A percentile compares a stretch with the other conserved stretches of the same genome.
phyloP scores from a whole-genome alignment of 2,797 vertebrate species.

The Oreochromis grahami region DNA sequence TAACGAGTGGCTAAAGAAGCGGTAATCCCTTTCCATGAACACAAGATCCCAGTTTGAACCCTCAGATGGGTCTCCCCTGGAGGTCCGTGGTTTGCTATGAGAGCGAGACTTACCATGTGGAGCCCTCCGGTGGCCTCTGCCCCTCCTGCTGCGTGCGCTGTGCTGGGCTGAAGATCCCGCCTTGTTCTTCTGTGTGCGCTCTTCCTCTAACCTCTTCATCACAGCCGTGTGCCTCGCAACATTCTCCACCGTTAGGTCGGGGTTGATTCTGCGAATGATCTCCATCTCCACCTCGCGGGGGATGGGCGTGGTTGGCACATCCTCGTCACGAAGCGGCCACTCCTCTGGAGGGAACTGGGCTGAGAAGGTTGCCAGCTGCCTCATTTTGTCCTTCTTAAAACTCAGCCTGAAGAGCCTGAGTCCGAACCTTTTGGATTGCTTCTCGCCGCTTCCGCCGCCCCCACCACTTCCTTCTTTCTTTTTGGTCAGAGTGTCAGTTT shows the following conservation, averaged over 20 bases:
- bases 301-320: constrained; percentile 88
- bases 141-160: constrained; percentile 91
- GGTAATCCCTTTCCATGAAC: constrained; percentile 88
- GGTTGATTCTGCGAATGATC: constrained; percentile 97
- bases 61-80: constrained; percentile 93
- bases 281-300: constrained; percentile 98
- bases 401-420: constrained; percentile 96
- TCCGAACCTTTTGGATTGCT: constrained; percentile 97
- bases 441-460: constrained; percentile 83
- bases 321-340: constrained; percentile 96
- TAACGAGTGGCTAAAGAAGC: constrained; percentile 91
- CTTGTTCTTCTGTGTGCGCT: constrained; percentile 94
- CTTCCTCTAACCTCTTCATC: constrained; percentile 98
- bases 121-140: constrained; percentile 89
- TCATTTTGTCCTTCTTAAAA: constrained; percentile 99
- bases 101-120: constrained; percentile 94
- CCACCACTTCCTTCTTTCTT: constrained; percentile 85
- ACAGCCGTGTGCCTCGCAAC: constrained; percentile 97
- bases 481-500: constrained; percentile 96
- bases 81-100: constrained; percentile 94
- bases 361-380: constrained; percentile 96
- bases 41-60: constrained; percentile 90
- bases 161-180: constrained; percentile 92
- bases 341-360: constrained; percentile 98
- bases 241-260: constrained; percentile 97